Conservation (phyloP, 2,888 invertebrate species). For the Euclidia mi region DNA sequence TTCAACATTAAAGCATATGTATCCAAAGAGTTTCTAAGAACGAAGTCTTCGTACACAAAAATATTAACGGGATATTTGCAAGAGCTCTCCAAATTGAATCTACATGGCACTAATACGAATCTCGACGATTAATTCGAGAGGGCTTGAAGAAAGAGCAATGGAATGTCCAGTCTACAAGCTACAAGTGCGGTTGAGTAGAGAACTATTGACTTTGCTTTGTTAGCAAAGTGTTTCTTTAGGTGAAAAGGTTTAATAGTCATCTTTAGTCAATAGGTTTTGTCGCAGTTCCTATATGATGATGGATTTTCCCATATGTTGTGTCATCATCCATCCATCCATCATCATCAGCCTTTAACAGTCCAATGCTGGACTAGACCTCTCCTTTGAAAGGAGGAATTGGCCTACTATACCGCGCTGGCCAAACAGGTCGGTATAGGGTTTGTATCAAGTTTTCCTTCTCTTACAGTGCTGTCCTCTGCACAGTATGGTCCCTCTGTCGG, state of each 20-base stretch:
- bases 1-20: conserved; percentile 37
- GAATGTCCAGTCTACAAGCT: conserved; percentile 42
- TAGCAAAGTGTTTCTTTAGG: conserved; percentile 24
- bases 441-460: too few relatives aligned
- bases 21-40: conserved; percentile 48
- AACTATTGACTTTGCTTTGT: conserved; percentile 35
- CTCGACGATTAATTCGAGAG: conserved; percentile 66
- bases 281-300: background rate
- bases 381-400: too few relatives aligned
- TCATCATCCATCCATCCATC: too few relatives aligned
- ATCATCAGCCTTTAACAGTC: too few relatives aligned
- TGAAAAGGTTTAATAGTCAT: conserved; percentile 1
- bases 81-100: conserved; percentile 59
- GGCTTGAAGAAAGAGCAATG: conserved; percentile 54
- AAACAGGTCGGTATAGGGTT: too few relatives aligned
- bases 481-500: too few relatives aligned
- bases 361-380: too few relatives aligned
- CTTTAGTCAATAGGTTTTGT: conserved; percentile 3
- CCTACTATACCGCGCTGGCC: too few relatives aligned
- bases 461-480: too few relatives aligned
- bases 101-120: conserved; percentile 62
- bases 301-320: background rate
- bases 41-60: conserved; percentile 32
- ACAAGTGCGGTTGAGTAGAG: conserved; percentile 21
- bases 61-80: conserved; percentile 79